These are phyloP conservation scores for Dicerorhinus sumatrensis DNA, from an alignment of 2,113 vertebrate species.

Conservation along the genomic window DNA sequence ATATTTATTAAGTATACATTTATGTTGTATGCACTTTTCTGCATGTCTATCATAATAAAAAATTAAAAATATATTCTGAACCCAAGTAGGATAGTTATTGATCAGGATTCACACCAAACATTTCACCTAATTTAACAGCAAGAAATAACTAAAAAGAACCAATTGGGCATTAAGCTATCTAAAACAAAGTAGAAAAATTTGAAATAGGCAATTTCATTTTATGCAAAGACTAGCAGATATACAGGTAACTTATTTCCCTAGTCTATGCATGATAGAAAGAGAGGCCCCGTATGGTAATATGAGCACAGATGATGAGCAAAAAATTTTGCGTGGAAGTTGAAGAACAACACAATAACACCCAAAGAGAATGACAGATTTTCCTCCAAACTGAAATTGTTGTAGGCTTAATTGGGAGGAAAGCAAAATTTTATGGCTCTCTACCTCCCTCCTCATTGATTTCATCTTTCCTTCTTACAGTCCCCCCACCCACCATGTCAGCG, in stretches of 20 bases:
- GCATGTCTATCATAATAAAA: not conserved
- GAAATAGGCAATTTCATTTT: not conserved
- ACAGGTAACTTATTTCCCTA: not conserved
- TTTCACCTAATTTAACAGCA: not conserved
- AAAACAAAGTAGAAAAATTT: constrained; percentile 12
- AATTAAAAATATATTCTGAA: constrained; percentile 4
- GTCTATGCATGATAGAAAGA: not conserved
- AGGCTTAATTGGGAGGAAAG: not conserved
- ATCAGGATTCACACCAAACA: not conserved
- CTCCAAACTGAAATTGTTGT: not conserved
- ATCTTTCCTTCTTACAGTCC: not conserved
- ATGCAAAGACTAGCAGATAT: not conserved
- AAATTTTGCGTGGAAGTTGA: not conserved
- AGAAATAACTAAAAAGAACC: not conserved
- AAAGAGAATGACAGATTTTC: not conserved
- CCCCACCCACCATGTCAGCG: too few species aligned
- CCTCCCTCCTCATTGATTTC: not conserved
- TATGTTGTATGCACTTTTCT: not conserved
- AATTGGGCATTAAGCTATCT: not conserved
- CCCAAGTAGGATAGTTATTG: not conserved
- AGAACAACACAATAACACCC: not conserved
- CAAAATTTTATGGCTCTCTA: not conserved
- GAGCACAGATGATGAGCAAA: not conserved
- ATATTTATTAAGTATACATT: not conserved
- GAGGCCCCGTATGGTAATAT: not conserved